These are phyloP conservation scores for Agrypnia vestita DNA, from an alignment of 1,140 invertebrate genomes.

Conservation along the genomic window DNA sequence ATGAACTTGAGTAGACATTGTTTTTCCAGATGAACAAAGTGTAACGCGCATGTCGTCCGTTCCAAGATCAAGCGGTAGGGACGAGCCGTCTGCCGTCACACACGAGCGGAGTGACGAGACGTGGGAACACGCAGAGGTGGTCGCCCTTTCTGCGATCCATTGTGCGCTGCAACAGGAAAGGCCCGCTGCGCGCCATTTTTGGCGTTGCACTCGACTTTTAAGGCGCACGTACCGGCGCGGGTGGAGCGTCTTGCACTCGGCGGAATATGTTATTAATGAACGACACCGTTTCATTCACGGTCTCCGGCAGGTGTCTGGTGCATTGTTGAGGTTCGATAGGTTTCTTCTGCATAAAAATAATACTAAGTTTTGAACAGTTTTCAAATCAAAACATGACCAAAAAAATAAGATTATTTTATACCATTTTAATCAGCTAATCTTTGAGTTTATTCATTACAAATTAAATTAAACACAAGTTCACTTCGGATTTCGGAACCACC, in stretches of 20 bases:
- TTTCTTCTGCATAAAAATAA: too few species aligned
- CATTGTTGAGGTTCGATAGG: not conserved
- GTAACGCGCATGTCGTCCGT: too few species aligned
- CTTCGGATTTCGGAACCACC: too few species aligned
- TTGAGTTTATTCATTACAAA: too few species aligned
- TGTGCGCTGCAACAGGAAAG: constrained; percentile 1
- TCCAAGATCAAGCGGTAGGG: not conserved
- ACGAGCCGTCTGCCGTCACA: constrained; percentile 8
- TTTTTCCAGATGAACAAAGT: too few species aligned
- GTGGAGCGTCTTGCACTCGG: not conserved
- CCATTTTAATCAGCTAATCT: too few species aligned
- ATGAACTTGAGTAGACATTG: too few species aligned
- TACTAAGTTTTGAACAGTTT: too few species aligned
- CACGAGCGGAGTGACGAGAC: not conserved
- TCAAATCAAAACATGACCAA: too few species aligned
- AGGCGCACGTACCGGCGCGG: not conserved
- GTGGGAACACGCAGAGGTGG: constrained; percentile 5
- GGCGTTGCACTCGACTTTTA: constrained; percentile 19
- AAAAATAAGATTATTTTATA: too few species aligned
- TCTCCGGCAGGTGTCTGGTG: not conserved
- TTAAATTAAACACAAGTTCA: too few species aligned
- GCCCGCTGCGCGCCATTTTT: constrained; percentile 10
- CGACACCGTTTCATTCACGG: constrained; percentile 7
- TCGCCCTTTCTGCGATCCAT: not conserved
- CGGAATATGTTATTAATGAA: constrained; percentile 22